These are phyloP conservation scores for Buphagus erythrorhynchus DNA, from an alignment of 2,797 vertebrate species.

Conservation along the genomic window DNA sequence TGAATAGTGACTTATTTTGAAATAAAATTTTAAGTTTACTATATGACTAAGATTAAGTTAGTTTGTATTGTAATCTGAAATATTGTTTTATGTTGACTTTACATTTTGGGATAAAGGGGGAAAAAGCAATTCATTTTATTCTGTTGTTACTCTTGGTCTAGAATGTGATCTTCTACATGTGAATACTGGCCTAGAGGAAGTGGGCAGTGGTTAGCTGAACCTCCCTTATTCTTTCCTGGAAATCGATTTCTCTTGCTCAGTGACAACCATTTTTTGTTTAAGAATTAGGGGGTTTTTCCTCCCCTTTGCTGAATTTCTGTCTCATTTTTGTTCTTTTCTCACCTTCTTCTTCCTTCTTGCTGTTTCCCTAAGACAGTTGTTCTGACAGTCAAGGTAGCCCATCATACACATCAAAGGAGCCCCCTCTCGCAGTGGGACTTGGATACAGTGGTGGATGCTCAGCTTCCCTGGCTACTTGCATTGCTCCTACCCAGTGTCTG, in stretches of 20 bases:
- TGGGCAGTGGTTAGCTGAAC: neutral
- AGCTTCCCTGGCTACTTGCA: neutral
- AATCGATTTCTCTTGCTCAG: neutral
- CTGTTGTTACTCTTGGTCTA: neutral
- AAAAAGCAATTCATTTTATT: rapidly evolving
- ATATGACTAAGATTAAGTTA: neutral
- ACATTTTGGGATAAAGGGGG: neutral
- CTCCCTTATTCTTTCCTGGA: neutral
- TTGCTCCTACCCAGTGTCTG: neutral
- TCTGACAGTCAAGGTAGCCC: neutral
- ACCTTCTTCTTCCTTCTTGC: neutral
- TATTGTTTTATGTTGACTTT: neutral
- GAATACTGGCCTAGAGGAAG: neutral
- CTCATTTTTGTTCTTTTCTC: neutral
- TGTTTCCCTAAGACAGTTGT: neutral
- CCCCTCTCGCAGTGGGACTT: neutral
- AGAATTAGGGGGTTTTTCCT: rapidly evolving
- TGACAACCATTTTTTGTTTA: neutral
- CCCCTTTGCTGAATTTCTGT: neutral
- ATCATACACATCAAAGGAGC: neutral
- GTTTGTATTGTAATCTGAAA: neutral
- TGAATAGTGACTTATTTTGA: neutral
- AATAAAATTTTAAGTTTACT: neutral
- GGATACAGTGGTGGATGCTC: neutral
- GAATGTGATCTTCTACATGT: neutral